Conservation (phyloP, 2,888 invertebrate genomes). For the Napeogenes inachia region DNA sequence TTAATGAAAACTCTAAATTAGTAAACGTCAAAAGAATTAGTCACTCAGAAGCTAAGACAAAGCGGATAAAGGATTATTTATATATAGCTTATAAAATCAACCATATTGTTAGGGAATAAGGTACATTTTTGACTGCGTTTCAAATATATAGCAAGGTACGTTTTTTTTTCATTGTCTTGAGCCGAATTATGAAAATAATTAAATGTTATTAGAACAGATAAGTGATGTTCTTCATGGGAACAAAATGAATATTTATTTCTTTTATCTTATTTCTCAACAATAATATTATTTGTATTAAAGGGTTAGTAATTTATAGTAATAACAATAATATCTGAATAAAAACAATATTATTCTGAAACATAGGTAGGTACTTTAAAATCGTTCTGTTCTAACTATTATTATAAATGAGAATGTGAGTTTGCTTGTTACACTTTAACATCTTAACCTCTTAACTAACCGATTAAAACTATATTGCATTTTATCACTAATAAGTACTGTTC, state of each 20-base stretch:
- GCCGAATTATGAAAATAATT: constrained; percentile 64
- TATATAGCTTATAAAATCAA: constrained; percentile 25
- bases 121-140: constrained; percentile 32
- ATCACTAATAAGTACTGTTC: no score
- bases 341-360: no score
- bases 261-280: no score
- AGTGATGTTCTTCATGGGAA: constrained; percentile 37
- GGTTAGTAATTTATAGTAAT: no score
- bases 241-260: background rate
- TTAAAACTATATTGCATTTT: no score
- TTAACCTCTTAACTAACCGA: no score
- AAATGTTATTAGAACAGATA: constrained; percentile 48
- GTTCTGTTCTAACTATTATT: no score
- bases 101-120: constrained; percentile 31
- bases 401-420: no score
- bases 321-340: no score
- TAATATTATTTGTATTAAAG: no score
- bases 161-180: constrained; percentile 53
- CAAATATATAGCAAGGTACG: constrained; percentile 21
- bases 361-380: no score
- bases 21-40: constrained; percentile 34
- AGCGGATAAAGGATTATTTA: constrained; percentile 20
- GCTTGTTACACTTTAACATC: no score
- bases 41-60: constrained; percentile 34
- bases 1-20: constrained; percentile 21